Conservation (phyloP, 2,113 vertebrate species). For the Kryptolebias marmoratus region DNA sequence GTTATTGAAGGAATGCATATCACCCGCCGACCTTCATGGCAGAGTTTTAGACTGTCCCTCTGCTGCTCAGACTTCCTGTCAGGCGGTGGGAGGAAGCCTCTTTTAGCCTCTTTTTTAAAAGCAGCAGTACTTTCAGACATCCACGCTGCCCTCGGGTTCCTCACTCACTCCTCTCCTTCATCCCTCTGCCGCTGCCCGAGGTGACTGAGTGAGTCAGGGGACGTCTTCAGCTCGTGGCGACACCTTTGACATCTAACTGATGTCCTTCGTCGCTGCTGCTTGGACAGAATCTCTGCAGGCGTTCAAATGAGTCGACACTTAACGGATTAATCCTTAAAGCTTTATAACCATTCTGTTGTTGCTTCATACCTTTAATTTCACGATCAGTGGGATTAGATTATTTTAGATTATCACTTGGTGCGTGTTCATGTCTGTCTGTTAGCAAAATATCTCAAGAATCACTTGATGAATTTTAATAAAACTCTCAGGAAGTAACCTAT, state of each 20-base stretch:
- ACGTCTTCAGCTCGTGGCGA: not conserved
- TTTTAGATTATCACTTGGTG: too few relatives aligned
- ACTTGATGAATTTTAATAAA: too few relatives aligned
- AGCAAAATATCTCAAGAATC: too few relatives aligned
- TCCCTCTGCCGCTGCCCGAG: constrained; percentile 3
- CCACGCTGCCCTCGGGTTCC: not conserved
- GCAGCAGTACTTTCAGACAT: not conserved
- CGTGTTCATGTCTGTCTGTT: too few relatives aligned
- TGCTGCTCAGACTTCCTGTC: constrained; percentile 5
- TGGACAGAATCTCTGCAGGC: not conserved
- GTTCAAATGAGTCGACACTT: too few relatives aligned
- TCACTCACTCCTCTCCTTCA: not conserved
- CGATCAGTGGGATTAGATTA: too few relatives aligned
- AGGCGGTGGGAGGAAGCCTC: constrained; percentile 22
- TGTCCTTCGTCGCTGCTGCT: not conserved
- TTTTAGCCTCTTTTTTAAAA: not conserved
- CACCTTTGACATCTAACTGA: not conserved
- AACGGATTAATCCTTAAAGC: too few relatives aligned
- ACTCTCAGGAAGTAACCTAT: too few relatives aligned
- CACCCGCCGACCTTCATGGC: too few relatives aligned
- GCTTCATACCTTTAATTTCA: too few relatives aligned
- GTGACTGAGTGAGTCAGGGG: constrained; percentile 12
- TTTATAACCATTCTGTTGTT: too few relatives aligned
- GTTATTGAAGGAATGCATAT: too few relatives aligned
- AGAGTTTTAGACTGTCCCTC: not conserved